Evolutionary conservation across 2,113 vertebrate genomes (phyloP).

Genomic region (Eudyptes chrysolophus): DNA sequence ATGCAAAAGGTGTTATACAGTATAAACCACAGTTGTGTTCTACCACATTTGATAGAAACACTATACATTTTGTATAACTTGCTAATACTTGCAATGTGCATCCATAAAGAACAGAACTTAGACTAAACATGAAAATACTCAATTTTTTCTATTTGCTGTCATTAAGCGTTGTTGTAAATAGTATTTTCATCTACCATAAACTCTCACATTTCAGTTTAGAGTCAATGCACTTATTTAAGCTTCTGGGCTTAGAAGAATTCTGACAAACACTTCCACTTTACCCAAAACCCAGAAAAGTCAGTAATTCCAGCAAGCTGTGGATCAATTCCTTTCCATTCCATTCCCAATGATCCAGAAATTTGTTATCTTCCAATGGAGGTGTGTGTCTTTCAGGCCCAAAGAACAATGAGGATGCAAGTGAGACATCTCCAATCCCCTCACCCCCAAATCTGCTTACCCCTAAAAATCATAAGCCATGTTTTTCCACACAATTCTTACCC

Average conservation of each 20-base stretch:
- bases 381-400: not conserved
- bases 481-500: constrained; percentile 66
- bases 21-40: not conserved
- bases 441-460: not conserved
- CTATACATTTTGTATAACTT: not conserved
- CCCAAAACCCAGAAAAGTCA: not conserved
- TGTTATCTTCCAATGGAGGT: not conserved
- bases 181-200: not conserved
- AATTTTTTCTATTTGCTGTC: not conserved
- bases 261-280: not conserved
- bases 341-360: not conserved
- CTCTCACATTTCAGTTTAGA: not conserved
- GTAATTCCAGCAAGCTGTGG: not conserved
- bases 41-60: not conserved
- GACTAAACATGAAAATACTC: not conserved
- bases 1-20: not conserved
- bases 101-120: not conserved
- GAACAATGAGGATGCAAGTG: fast-evolving
- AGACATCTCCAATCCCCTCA: not conserved
- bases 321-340: not conserved
- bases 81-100: not conserved
- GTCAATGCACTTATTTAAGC: not conserved
- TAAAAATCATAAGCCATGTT: not conserved
- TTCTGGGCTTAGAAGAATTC: not conserved
- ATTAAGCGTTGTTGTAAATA: not conserved